Evolutionary conservation across 2,888 invertebrate genomes (phyloP).

Genomic region (Hypomecis punctinalis): DNA sequence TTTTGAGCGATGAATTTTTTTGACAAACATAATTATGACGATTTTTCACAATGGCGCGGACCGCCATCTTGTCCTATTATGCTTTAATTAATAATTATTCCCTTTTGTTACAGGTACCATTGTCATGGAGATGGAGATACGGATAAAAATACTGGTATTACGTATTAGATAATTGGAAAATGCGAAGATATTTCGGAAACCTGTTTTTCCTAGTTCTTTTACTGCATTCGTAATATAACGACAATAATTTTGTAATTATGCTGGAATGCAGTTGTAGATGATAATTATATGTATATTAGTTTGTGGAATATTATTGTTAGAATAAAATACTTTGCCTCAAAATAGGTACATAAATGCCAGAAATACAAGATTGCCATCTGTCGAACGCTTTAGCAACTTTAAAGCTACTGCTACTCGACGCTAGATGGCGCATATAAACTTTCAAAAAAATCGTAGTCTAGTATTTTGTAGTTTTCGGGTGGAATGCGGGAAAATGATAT

Average conservation of each 20-base stretch:
- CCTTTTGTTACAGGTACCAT: constrained; percentile 58
- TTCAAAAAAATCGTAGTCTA: too few relatives aligned
- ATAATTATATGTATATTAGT: too few relatives aligned
- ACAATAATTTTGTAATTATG: too few relatives aligned
- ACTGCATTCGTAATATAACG: too few relatives aligned
- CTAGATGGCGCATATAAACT: constrained; percentile 51
- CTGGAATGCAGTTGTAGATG: too few relatives aligned
- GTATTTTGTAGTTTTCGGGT: too few relatives aligned
- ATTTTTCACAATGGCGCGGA: constrained; percentile 39
- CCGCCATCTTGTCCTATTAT: constrained; percentile 42
- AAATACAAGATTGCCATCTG: constrained; percentile 49
- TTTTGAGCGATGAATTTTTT: constrained; percentile 42
- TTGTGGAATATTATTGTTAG: not conserved
- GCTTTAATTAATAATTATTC: constrained; percentile 48
- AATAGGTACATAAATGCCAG: not conserved
- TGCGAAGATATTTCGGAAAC: not conserved
- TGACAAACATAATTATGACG: constrained; percentile 53
- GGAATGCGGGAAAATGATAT: too few relatives aligned
- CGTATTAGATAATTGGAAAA: constrained; percentile 9
- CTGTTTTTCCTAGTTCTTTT: not conserved
- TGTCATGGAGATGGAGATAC: constrained; percentile 23
- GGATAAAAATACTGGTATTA: constrained; percentile 19
- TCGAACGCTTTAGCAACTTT: constrained; percentile 19
- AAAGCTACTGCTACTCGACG: constrained; percentile 47
- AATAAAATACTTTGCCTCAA: too few relatives aligned